Conservation (phyloP, 2,797 vertebrate species). For the Myotis findleyi region DNA sequence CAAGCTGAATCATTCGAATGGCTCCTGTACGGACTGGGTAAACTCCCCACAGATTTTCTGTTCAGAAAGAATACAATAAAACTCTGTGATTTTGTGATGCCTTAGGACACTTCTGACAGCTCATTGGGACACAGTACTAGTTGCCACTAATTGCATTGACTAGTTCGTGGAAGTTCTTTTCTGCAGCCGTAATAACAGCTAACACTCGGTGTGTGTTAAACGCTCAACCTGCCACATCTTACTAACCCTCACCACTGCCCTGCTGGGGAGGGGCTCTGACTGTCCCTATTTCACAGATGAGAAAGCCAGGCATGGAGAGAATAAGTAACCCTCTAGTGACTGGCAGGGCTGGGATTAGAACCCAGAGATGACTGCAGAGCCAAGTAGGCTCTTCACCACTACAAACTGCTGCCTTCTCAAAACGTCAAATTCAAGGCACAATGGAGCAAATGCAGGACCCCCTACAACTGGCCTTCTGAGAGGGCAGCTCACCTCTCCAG, state of each 20-base stretch:
- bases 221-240: not conserved
- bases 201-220: not conserved
- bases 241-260: not conserved
- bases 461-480: not conserved
- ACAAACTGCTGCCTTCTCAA: not conserved
- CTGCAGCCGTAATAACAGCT: not conserved
- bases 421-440: conserved; percentile 35
- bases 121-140: not conserved
- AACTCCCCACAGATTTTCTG: conserved; percentile 61
- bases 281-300: not conserved
- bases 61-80: conserved; percentile 64
- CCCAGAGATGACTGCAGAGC: not conserved
- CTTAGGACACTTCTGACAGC: conserved; percentile 51
- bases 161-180: conserved; percentile 47
- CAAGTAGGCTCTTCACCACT: not conserved
- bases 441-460: not conserved
- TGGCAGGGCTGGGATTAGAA: conserved; percentile 17
- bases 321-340: not conserved
- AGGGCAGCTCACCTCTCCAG: not conserved
- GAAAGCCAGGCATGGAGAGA: conserved; percentile 35
- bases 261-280: not conserved
- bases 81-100: conserved; percentile 15
- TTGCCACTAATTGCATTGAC: conserved; percentile 14
- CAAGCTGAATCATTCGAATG: conserved; percentile 35
- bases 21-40: conserved; percentile 13